These are phyloP conservation scores for Babyrousa celebensis DNA, from an alignment of 2,797 vertebrate species.

Conservation along the genomic window DNA sequence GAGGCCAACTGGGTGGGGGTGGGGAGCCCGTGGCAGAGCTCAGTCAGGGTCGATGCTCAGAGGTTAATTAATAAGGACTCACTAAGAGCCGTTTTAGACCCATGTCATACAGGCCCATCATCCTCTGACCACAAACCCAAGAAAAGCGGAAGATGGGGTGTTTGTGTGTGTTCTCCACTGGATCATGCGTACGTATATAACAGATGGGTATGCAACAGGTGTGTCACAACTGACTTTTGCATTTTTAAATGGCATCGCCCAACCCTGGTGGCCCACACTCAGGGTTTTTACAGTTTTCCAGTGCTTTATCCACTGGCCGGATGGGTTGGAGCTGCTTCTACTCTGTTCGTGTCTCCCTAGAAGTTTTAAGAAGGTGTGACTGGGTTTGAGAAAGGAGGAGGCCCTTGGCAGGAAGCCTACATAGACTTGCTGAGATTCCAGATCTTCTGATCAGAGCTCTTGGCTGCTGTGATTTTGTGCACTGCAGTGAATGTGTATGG, in stretches of 20 bases:
- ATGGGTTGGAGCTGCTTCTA: not conserved
- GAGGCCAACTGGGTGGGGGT: not conserved
- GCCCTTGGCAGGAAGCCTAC: not conserved
- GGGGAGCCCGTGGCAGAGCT: not conserved
- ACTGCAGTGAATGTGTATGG: not conserved
- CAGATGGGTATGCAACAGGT: not conserved
- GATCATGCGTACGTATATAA: not conserved
- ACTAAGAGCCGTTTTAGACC: not conserved
- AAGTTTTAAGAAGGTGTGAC: not conserved
- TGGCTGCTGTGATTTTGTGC: not conserved
- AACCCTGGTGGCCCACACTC: not conserved
- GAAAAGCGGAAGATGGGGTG: not conserved
- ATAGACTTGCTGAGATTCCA: not conserved
- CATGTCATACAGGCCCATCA: not conserved
- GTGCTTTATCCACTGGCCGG: not conserved
- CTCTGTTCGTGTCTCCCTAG: not conserved
- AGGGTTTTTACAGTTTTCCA: not conserved
- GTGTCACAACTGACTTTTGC: not conserved
- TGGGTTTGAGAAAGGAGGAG: not conserved
- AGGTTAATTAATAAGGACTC: not conserved
- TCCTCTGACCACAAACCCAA: not conserved
- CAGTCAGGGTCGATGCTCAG: not conserved
- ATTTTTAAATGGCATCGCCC: not conserved
- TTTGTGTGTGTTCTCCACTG: not conserved
- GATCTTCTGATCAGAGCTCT: not conserved